Base-by-base conservation (phyloP, 2,888 invertebrate species). In the Polia nebulosa region DNA sequence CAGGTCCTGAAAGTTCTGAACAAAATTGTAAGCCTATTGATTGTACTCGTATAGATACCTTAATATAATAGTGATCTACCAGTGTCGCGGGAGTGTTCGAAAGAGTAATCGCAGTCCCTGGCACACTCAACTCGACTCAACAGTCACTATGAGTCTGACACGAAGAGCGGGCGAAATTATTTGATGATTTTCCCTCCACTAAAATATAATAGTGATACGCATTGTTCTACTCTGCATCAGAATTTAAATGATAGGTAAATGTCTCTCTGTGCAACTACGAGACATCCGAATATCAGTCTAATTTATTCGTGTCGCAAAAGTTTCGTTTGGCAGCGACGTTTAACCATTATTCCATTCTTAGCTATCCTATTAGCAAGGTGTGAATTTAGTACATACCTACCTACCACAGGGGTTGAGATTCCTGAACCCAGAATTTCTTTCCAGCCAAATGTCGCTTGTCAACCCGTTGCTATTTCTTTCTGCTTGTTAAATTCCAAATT, bases 401-500 rank as follows among this genome's bases (percentile, higher is more conserved):
- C 45, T 27, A 36, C 3, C 6, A 5, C n/a, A 15, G 20, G 39
- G 25, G 20, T 2, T 56, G 70, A 45, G 49, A n/a, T 9, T 39
- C n/a, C 45, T 39, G 11, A 53, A 9, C 3, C n/a, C 15, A 17
- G 17, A n/a, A 9, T 13, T 47, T 45, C 3, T 20, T n/a, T n/a
- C 8, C 17, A 36, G 15, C 9, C 20, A n/a, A 17, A 22, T 17
- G 25, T 15, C 36, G 32, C 36, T 47, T 47, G 45, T 34, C 17
- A 49, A 27, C 11, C 34, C 15, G 17, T n/a, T 39, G 13, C 9
- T 25, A 29, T 55, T 32, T 39, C 34, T 66, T 39, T 74, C 22
- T 34, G 32, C 27, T 44, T 66, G 44, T 75, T 34, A 39, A 22
- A 41, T 55, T 32, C 25, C 32, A 29, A 49, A 44, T 56, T 17